A percentile compares a stretch with the other conserved stretches of the same genome.
Conservation (phyloP, 1,140 invertebrate genomes). For the Ips nitidus region DNA sequence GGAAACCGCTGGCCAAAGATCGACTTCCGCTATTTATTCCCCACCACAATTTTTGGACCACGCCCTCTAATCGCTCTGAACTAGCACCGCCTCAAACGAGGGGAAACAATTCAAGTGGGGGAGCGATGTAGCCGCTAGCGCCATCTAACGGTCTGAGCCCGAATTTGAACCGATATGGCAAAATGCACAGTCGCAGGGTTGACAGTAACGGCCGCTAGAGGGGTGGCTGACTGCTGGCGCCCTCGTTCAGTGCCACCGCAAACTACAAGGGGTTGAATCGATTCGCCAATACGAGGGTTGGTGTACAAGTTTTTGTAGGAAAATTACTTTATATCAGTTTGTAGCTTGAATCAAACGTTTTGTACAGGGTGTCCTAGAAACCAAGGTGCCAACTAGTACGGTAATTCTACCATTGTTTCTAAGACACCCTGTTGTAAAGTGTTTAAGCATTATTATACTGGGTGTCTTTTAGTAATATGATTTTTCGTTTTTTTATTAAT, state of each 20-base stretch:
- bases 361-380: no score
- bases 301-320: not conserved
- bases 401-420: no score
- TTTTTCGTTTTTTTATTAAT: no score
- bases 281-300: not conserved
- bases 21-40: constrained; percentile 18
- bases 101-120: constrained; percentile 11
- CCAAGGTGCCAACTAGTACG: no score
- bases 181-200: not conserved
- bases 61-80: constrained; percentile 15
- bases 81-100: constrained; percentile 14
- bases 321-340: not conserved
- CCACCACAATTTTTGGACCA: constrained; percentile 14
- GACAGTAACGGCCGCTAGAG: not conserved
- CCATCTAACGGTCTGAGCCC: constrained; percentile 11
- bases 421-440: no score
- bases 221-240: not conserved
- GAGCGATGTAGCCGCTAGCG: not conserved
- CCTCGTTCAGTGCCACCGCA: no score
- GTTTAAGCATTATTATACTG: no score
- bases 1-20: not conserved
- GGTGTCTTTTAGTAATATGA: no score
- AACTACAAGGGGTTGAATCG: not conserved
- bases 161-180: constrained; percentile 1
- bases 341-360: no score